These are phyloP conservation scores for Squalus acanthias DNA, from an alignment of 2,797 vertebrate genomes.

Conservation along the genomic window DNA sequence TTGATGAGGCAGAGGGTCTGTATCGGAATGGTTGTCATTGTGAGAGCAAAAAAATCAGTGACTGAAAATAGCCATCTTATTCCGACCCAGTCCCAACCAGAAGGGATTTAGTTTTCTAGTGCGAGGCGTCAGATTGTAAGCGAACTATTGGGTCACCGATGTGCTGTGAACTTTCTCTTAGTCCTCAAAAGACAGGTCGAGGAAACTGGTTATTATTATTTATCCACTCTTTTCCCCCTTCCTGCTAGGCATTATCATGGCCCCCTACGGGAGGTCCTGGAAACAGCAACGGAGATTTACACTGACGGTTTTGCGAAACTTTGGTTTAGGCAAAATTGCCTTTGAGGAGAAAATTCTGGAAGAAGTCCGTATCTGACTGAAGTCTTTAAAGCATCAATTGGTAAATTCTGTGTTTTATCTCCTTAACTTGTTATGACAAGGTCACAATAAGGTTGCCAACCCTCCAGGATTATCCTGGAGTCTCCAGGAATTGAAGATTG, in stretches of 20 bases:
- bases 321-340: background rate
- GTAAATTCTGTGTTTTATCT: background rate
- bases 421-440: too few relatives aligned
- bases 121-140: too few relatives aligned
- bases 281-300: background rate
- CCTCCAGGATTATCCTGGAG: background rate
- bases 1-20: too few relatives aligned
- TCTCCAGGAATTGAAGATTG: background rate
- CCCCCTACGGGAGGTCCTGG: conserved; percentile 16
- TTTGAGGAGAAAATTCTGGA: conserved; percentile 24
- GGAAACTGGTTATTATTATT: background rate
- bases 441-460: background rate
- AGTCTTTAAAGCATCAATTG: background rate
- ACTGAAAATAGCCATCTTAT: too few relatives aligned
- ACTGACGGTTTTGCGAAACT: background rate
- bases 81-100: too few relatives aligned
- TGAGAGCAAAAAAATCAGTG: too few relatives aligned
- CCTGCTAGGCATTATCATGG: background rate
- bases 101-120: too few relatives aligned
- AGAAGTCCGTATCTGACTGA: background rate
- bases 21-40: too few relatives aligned
- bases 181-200: too few relatives aligned
- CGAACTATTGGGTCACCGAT: background rate
- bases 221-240: background rate
- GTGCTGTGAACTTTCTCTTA: background rate